Conservation (phyloP, 1,140 invertebrate species). For the Procambarus virginalis region DNA sequence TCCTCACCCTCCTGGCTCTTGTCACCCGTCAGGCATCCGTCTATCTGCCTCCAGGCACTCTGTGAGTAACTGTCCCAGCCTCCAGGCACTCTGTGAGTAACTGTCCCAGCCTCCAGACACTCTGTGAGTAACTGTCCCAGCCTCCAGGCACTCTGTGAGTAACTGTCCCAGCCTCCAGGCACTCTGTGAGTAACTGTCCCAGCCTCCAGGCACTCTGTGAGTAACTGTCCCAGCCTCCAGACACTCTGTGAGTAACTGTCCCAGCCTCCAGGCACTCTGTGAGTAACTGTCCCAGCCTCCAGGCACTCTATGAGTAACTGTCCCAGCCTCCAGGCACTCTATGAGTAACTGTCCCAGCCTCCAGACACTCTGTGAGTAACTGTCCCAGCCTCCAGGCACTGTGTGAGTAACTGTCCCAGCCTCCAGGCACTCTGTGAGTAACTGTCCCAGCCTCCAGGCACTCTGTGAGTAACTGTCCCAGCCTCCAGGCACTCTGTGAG, state of each 20-base stretch:
- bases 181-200: background rate
- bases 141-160: constrained; percentile 24
- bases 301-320: too few relatives aligned
- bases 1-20: constrained; percentile 19
- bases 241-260: too few relatives aligned
- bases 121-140: background rate
- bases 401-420: constrained; percentile 3
- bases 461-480: background rate
- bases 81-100: constrained; percentile 11
- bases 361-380: constrained; percentile 8
- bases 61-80: constrained; percentile 6
- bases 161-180: background rate
- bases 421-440: constrained; percentile 18
- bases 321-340: background rate
- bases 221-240: background rate
- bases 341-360: background rate
- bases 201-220: constrained; percentile 8
- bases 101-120: background rate
- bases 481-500: constrained; percentile 17
- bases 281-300: background rate
- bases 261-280: constrained; percentile 15
- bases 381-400: background rate
- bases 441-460: background rate
- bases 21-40: constrained; percentile 24
- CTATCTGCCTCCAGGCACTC: background rate